phyloP scores from a whole-genome alignment of 1,140 invertebrate species.

The Brachionus manjavacas region DNA sequence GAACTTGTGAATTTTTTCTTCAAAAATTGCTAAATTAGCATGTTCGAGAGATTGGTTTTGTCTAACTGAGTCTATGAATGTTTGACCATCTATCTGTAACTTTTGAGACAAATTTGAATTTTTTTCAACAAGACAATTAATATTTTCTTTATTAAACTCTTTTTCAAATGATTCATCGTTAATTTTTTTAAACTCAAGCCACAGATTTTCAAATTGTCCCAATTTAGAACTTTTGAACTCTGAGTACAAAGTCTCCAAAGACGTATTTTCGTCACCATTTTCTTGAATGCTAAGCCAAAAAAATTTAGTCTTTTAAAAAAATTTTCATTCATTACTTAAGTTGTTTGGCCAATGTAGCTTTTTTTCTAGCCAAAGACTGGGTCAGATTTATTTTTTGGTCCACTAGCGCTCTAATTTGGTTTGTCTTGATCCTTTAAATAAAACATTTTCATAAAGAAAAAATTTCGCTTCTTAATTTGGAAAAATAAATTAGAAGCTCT shows the following conservation, averaged over 20 bases:
- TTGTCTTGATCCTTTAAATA: not conserved
- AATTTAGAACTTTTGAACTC: constrained; percentile 1
- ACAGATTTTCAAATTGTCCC: not conserved
- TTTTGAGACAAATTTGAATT: not conserved
- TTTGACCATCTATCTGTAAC: constrained; percentile 1
- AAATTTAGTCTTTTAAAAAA: not conserved
- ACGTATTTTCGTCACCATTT: not conserved
- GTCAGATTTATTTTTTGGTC: constrained; percentile 25
- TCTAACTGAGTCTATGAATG: not conserved
- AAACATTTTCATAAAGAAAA: not conserved
- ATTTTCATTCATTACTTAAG: not conserved
- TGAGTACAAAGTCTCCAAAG: not conserved
- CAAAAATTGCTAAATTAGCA: not conserved
- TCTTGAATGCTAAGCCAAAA: not conserved
- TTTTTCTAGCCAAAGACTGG: not conserved
- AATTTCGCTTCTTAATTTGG: too few relatives aligned
- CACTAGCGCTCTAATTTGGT: not conserved
- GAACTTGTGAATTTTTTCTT: constrained; percentile 12
- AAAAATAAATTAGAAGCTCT: too few relatives aligned
- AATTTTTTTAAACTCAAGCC: not conserved
- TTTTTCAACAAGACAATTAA: not conserved
- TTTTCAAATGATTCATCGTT: not conserved
- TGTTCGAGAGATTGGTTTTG: not conserved
- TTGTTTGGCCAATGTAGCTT: not conserved
- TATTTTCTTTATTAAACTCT: constrained; percentile 27